phyloP scores from a whole-genome alignment of 2,797 vertebrate genomes.

The Danio aesculapii region DNA sequence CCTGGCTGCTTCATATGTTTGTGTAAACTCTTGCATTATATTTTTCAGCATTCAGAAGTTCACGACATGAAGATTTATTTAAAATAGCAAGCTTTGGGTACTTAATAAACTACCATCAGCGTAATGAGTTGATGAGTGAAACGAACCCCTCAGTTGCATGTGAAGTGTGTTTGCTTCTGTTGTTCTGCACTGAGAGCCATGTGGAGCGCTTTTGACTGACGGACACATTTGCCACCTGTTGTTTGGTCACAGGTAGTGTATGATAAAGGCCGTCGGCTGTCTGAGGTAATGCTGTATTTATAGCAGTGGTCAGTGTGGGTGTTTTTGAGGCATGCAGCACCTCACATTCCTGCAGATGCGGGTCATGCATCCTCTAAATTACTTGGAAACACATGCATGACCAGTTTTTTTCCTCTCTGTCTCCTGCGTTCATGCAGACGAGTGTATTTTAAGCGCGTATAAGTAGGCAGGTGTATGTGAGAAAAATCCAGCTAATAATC shows the following conservation, averaged over 20 bases:
- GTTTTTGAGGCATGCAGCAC: constrained; percentile 44
- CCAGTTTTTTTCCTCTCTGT: neutral
- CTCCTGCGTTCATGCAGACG: neutral
- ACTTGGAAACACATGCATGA: constrained; percentile 1
- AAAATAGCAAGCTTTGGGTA: too few species aligned
- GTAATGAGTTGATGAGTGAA: too few species aligned
- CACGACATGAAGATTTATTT: too few species aligned
- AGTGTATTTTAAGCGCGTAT: constrained; percentile 17
- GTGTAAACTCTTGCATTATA: too few species aligned
- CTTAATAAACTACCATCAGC: too few species aligned
- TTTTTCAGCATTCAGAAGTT: too few species aligned
- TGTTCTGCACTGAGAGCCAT: too few species aligned
- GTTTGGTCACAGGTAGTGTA: constrained; percentile 56
- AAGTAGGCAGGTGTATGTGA: neutral
- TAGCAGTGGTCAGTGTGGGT: constrained; percentile 40
- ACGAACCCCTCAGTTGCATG: too few species aligned
- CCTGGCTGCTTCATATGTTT: too few species aligned
- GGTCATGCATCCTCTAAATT: constrained; percentile 29
- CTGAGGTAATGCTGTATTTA: constrained; percentile 66
- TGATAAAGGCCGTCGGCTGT: constrained; percentile 62
- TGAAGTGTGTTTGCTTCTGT: too few species aligned
- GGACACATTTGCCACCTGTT: constrained; percentile 63
- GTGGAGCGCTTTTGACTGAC: constrained; percentile 25
- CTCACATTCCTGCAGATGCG: constrained; percentile 46
- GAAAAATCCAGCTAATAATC: constrained; percentile 21